Evolutionary conservation across 53 echinoderm and acorn worm genomes (phyloP).

Genomic region (Hippasteria phrygiana): DNA sequence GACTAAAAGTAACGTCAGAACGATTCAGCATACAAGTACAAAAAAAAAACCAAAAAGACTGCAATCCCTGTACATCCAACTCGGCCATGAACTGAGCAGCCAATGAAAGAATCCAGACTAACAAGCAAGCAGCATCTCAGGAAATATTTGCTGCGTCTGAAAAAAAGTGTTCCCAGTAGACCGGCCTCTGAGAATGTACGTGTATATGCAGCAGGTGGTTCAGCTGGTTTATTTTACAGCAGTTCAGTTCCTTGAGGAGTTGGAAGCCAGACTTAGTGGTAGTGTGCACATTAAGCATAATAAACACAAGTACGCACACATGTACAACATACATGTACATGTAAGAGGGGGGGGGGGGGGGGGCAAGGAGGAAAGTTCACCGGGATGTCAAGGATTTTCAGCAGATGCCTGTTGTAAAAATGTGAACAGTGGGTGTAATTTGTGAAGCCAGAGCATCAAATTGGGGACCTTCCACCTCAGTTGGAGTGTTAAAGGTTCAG

Average conservation of each 20-base stretch:
- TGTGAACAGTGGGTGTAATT: too few species aligned
- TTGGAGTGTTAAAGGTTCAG: too few species aligned
- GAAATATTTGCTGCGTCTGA: slow-evolving; percentile 33
- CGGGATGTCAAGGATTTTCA: too few species aligned
- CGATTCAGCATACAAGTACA: too few species aligned
- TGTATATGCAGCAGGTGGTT: slow-evolving; percentile 1
- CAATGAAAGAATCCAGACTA: neutral
- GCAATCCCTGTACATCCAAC: neutral
- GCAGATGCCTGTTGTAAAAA: too few species aligned
- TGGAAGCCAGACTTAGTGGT: slow-evolving; percentile 34
- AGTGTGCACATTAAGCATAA: neutral
- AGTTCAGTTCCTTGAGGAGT: slow-evolving; percentile 20
- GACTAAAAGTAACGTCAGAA: too few species aligned
- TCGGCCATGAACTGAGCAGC: neutral
- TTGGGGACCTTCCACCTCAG: too few species aligned
- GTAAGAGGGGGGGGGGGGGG: neutral
- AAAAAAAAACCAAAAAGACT: too few species aligned
- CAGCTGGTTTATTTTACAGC: neutral
- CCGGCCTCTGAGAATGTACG: neutral
- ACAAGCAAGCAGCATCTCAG: neutral
- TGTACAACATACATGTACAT: neutral
- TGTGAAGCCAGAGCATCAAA: too few species aligned
- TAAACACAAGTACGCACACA: neutral
- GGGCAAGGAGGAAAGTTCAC: too few species aligned
- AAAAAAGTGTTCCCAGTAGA: slow-evolving; percentile 19